Evolutionary conservation across 2,113 vertebrate species (phyloP).

Genomic region (Rhadina sibilatrix): DNA sequence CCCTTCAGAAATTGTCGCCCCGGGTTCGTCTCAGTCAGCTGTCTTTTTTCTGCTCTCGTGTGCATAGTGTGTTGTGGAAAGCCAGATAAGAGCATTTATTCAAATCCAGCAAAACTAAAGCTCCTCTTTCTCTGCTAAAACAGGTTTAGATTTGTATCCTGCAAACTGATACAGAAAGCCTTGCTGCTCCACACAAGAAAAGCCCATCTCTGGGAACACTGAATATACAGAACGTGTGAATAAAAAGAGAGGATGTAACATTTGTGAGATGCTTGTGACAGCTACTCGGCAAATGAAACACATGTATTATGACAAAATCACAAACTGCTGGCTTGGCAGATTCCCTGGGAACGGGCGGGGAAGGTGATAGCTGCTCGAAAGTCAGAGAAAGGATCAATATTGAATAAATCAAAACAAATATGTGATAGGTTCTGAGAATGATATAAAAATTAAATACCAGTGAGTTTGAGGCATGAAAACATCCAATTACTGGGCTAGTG

Average conservation of each 20-base stretch:
- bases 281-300: slow-evolving; percentile 56
- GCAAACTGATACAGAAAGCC: not conserved
- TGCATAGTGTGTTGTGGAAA: not conserved
- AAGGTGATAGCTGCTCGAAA: slow-evolving; percentile 74
- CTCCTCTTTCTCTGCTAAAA: not conserved
- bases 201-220: not conserved
- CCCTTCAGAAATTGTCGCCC: not conserved
- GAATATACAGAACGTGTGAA: slow-evolving; percentile 28
- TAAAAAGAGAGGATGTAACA: slow-evolving; percentile 46
- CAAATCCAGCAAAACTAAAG: slow-evolving; percentile 13
- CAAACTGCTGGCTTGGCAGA: slow-evolving; percentile 74
- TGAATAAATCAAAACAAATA: slow-evolving; percentile 82
- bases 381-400: slow-evolving; percentile 75
- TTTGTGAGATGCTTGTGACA: slow-evolving; percentile 62
- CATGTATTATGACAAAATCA: slow-evolving; percentile 73
- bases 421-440: slow-evolving; percentile 72
- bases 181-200: not conserved
- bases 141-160: not conserved
- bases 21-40: not conserved
- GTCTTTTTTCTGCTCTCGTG: not conserved
- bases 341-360: slow-evolving; percentile 66
- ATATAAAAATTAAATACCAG: slow-evolving; percentile 73
- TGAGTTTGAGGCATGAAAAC: slow-evolving; percentile 53
- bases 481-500: slow-evolving; percentile 52
- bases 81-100: slow-evolving; percentile 2